phyloP scores from a whole-genome alignment of 2,797 vertebrate species.

The Helicolenus hilgendorfi region DNA sequence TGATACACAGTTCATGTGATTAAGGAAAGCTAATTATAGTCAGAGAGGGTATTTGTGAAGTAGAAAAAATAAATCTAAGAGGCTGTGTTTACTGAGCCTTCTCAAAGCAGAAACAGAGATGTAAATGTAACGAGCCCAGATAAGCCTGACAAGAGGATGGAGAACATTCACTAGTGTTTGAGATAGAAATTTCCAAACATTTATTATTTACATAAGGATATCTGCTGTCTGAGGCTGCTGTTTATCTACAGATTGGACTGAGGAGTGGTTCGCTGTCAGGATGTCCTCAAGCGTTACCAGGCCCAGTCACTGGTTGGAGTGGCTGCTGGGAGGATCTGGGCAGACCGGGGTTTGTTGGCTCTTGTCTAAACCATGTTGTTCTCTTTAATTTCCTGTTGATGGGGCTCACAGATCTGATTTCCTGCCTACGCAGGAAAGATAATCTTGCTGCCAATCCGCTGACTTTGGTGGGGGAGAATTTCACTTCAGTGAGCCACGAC shows the following conservation, averaged over 20 bases:
- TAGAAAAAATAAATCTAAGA: neutral
- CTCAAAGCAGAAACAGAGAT: neutral
- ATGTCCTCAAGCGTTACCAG: constrained; percentile 40
- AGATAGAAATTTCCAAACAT: constrained; percentile 29
- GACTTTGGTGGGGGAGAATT: constrained; percentile 35
- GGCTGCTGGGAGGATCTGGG: constrained; percentile 49
- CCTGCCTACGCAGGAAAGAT: constrained; percentile 70
- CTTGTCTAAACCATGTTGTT: constrained; percentile 79
- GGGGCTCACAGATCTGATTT: constrained; percentile 82
- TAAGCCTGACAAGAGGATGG: neutral
- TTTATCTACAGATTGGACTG: constrained; percentile 58
- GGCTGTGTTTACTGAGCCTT: neutral
- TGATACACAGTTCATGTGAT: neutral
- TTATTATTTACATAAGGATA: constrained; percentile 49
- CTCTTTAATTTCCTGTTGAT: constrained; percentile 87
- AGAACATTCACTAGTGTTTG: neutral
- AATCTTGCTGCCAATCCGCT: constrained; percentile 67
- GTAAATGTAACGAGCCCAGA: neutral
- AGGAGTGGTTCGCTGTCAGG: constrained; percentile 37
- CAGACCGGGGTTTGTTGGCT: constrained; percentile 37
- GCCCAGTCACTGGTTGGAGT: constrained; percentile 24
- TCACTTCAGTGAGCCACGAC: constrained; percentile 9
- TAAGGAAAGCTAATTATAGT: neutral
- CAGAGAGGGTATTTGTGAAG: neutral
- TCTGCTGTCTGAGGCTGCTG: constrained; percentile 36